Evolutionary conservation across 2,113 vertebrate genomes (phyloP).

Genomic region (Platysteira castanea): DNA sequence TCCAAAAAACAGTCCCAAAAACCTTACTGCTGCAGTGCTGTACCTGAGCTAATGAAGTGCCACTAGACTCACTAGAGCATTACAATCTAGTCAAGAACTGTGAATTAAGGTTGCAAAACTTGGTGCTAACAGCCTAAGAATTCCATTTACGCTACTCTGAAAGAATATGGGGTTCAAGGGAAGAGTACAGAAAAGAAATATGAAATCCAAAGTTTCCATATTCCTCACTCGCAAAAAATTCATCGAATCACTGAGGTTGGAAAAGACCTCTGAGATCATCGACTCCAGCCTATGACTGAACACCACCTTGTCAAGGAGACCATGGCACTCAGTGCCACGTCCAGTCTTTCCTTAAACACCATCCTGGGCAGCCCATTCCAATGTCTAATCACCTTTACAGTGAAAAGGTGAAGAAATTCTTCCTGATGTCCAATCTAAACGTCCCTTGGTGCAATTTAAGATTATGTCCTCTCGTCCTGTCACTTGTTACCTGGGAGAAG

Average conservation of each 20-base stretch:
- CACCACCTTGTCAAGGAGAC: not conserved
- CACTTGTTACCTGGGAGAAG: not conserved
- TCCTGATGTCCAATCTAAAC: not conserved
- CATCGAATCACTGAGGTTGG: not conserved
- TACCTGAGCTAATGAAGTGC: not conserved
- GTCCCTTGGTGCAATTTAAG: not conserved
- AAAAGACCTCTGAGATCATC: not conserved
- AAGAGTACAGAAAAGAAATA: accelerated
- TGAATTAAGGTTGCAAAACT: not conserved
- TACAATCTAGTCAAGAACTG: not conserved
- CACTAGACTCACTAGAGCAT: not conserved
- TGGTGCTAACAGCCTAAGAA: not conserved
- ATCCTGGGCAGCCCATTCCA: not conserved
- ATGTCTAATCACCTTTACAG: not conserved
- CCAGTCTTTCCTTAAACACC: too few relatives aligned
- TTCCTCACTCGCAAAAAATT: not conserved
- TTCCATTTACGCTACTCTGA: not conserved
- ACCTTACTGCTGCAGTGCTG: not conserved
- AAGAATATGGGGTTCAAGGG: not conserved
- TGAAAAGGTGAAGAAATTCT: not conserved
- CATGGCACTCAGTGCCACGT: not conserved
- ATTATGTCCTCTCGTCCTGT: not conserved
- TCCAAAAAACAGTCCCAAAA: not conserved
- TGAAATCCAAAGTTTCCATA: not conserved
- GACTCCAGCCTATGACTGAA: not conserved